Base-by-base conservation (phyloP, 2,888 invertebrate species). In the Oxytorus armatus region DNA sequence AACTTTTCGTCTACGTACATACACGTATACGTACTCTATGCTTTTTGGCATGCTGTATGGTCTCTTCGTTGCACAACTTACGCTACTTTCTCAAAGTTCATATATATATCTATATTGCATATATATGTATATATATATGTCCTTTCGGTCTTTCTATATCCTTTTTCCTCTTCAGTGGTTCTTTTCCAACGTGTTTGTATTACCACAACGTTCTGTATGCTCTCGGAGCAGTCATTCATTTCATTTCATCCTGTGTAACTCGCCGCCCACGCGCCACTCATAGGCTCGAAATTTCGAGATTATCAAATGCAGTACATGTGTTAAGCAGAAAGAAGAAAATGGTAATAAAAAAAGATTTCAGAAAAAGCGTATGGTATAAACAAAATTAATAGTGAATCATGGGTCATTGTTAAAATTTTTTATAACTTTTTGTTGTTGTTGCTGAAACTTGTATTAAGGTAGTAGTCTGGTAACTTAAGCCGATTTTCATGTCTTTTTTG, bases 1-100 rank as follows among this genome's bases (percentile, higher is more conserved):
- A 69, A 44, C 39, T 42, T 57, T 69, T 44, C 55, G 21, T 44
- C n/a, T 69, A 53, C 25, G 23, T 68, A 23, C 65, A 10, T 66
- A 11, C 65, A 65, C 33, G 33, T 49, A 49, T 3, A 39, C 29
- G 23, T 39, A 23, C 29, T n/a, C 44, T 16, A 18, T 18, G 21
- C 14, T 16, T 39, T 10, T 23, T 4, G 21, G 14, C 16, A 25
- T 55, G 11, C 25, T 18, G 55, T 44, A 44, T 69, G 23, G 25
- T 23, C 16, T 36, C 39, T 51, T 16, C 36, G 10, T 18, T 8
- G 21, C n/a, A 33, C 14, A 23, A 7, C 14, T 39, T 5, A 3
- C 23, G 14, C 53, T 51, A 36, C 23, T 39, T n/a, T 36, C 39
- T 53, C 16, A 49, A 33, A 1, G 25, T 29, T 47, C 7, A 21